phyloP scores from a whole-genome alignment of 2,797 vertebrate species.

The Poeciliopsis gracilis region DNA sequence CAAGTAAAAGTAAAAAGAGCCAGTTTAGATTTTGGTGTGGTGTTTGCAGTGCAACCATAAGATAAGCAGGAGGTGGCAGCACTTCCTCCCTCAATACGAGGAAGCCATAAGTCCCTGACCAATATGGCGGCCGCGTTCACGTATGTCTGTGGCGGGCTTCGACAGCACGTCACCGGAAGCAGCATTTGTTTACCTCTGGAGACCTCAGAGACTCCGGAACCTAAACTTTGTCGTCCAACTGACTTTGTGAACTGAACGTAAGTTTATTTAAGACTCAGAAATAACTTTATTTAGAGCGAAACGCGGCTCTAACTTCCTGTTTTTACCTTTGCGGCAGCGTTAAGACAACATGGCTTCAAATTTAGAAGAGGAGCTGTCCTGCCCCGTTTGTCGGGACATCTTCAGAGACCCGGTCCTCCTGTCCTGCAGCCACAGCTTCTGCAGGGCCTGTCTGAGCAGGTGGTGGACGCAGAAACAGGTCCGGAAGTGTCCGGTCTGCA shows the following conservation, averaged over 20 bases:
- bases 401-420: slow-evolving; percentile 34
- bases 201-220: too few relatives aligned
- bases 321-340: neutral
- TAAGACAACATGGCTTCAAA: slow-evolving; percentile 5
- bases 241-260: neutral
- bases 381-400: slow-evolving; percentile 16
- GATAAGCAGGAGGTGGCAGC: neutral
- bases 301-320: neutral
- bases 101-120: neutral
- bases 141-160: neutral
- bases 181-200: neutral
- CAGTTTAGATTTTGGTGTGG: too few relatives aligned
- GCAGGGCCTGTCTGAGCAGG: slow-evolving; percentile 1
- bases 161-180: neutral
- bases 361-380: slow-evolving; percentile 19
- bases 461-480: slow-evolving; percentile 7
- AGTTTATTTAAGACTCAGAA: neutral
- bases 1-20: too few relatives aligned
- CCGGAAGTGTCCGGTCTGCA: slow-evolving; percentile 17
- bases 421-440: slow-evolving; percentile 46
- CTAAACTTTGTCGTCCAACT: neutral
- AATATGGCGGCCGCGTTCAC: neutral
- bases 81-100: neutral
- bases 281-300: neutral
- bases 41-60: neutral